Evolutionary conservation across 2,113 vertebrate genomes (phyloP).

Genomic region (Crocuta crocuta): DNA sequence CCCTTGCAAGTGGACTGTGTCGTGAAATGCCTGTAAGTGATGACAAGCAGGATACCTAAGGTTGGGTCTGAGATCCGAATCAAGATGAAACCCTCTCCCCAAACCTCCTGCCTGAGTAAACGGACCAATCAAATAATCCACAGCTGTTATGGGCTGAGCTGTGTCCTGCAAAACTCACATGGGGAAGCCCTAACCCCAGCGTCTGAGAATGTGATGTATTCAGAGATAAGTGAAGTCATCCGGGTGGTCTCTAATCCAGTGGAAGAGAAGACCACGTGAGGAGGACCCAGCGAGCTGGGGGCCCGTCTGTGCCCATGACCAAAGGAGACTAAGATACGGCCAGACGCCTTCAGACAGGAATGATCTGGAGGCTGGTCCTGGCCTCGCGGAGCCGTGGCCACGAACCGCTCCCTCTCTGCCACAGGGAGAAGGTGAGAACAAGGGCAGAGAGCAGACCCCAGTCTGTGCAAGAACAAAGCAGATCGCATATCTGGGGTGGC

Average conservation of each 20-base stretch:
- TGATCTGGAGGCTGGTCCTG: rapidly evolving
- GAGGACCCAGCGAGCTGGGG: not conserved
- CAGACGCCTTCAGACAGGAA: not conserved
- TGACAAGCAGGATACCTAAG: not conserved
- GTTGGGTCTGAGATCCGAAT: not conserved
- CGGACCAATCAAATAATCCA: too few species aligned
- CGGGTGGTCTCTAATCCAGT: not conserved
- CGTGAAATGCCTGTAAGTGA: rapidly evolving
- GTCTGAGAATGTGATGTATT: not conserved
- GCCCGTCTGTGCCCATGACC: rapidly evolving
- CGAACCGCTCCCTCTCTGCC: not conserved
- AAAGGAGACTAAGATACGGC: rapidly evolving
- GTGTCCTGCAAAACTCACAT: too few species aligned
- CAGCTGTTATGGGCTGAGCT: not conserved
- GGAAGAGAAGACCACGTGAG: rapidly evolving
- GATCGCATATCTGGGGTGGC: not conserved
- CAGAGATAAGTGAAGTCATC: not conserved
- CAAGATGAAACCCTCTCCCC: not conserved
- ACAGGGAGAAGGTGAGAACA: rapidly evolving
- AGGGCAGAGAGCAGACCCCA: not conserved
- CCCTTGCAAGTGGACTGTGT: rapidly evolving
- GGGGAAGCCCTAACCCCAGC: not conserved
- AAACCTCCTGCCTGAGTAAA: not conserved
- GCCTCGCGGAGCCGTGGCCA: too few species aligned
- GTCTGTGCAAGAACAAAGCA: not conserved